These are phyloP conservation scores for Nephila pilipes DNA, from an alignment of 1,140 invertebrate genomes.

Conservation along the genomic window DNA sequence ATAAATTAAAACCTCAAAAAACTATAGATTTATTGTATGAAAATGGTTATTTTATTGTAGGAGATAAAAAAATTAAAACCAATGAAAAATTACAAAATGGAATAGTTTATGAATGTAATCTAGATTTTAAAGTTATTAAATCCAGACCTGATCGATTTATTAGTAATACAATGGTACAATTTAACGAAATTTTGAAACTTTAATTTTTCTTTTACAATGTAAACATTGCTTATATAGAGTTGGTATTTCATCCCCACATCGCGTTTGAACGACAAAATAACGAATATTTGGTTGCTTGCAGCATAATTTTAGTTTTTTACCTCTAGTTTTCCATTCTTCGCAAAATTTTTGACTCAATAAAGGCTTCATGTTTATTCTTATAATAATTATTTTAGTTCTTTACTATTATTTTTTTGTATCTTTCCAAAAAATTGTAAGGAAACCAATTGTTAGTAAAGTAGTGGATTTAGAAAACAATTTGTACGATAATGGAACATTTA, in stretches of 20 bases:
- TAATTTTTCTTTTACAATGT: slow-evolving; percentile 33
- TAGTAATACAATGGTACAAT: slow-evolving; percentile 29
- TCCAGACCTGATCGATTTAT: slow-evolving; percentile 27
- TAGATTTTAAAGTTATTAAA: slow-evolving; percentile 46
- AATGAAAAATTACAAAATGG: not conserved
- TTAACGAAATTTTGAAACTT: not conserved
- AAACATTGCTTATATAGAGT: slow-evolving; percentile 1
- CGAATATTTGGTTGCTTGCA: not conserved
- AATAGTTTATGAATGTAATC: slow-evolving; percentile 37
- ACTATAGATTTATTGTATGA: slow-evolving; percentile 43
- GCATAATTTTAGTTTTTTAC: not conserved
- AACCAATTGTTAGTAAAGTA: not conserved
- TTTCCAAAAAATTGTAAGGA: not conserved
- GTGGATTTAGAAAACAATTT: slow-evolving; percentile 2
- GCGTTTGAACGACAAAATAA: slow-evolving; percentile 1
- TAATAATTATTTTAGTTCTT: slow-evolving; percentile 28
- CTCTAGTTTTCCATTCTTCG: not conserved
- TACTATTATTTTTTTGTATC: slow-evolving; percentile 18
- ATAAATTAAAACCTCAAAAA: slow-evolving; percentile 20
- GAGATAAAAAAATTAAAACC: slow-evolving; percentile 1
- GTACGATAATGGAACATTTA: slow-evolving; percentile 8
- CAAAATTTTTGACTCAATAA: slow-evolving; percentile 22
- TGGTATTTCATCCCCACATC: slow-evolving; percentile 31
- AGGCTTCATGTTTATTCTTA: not conserved
- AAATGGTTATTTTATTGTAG: slow-evolving; percentile 42